Conservation (phyloP, 2,888 invertebrate genomes). For the Mesoligia furuncula region DNA sequence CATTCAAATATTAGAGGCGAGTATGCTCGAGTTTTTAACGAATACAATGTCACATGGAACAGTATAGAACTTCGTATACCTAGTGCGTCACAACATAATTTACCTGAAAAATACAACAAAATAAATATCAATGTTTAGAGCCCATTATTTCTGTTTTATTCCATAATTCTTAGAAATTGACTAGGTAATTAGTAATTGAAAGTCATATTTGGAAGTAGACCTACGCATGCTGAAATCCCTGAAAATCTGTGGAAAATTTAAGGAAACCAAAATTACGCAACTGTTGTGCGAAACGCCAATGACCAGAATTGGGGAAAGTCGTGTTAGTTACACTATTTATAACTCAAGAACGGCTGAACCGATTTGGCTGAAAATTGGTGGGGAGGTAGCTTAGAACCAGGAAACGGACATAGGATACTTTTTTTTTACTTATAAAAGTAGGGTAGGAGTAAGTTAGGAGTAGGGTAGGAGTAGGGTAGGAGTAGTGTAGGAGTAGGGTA, state of each 20-base stretch:
- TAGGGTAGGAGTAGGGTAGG: too few relatives aligned
- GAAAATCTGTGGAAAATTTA: neutral
- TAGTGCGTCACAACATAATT: slow-evolving; percentile 58
- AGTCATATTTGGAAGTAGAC: neutral
- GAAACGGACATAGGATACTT: too few relatives aligned
- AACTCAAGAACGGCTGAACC: too few relatives aligned
- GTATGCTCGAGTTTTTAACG: slow-evolving; percentile 43
- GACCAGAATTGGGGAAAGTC: neutral
- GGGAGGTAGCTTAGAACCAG: too few relatives aligned
- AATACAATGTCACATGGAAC: slow-evolving; percentile 59
- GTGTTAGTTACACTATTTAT: too few relatives aligned
- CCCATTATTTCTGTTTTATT: slow-evolving; percentile 3
- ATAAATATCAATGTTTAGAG: slow-evolving; percentile 6
- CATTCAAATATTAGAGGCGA: slow-evolving; percentile 47
- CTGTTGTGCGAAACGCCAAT: neutral
- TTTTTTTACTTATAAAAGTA: too few relatives aligned
- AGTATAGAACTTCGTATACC: slow-evolving; percentile 30
- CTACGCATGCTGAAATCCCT: neutral
- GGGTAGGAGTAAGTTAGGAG: too few relatives aligned
- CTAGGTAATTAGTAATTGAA: neutral
- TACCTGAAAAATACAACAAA: slow-evolving; percentile 58
- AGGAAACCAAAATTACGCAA: neutral
- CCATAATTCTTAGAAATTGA: neutral
- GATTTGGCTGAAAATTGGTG: too few relatives aligned
- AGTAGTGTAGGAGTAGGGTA: too few relatives aligned